These are phyloP conservation scores for Carpatolechia fugitivella DNA, from an alignment of 2,888 invertebrate genomes.

Conservation along the genomic window DNA sequence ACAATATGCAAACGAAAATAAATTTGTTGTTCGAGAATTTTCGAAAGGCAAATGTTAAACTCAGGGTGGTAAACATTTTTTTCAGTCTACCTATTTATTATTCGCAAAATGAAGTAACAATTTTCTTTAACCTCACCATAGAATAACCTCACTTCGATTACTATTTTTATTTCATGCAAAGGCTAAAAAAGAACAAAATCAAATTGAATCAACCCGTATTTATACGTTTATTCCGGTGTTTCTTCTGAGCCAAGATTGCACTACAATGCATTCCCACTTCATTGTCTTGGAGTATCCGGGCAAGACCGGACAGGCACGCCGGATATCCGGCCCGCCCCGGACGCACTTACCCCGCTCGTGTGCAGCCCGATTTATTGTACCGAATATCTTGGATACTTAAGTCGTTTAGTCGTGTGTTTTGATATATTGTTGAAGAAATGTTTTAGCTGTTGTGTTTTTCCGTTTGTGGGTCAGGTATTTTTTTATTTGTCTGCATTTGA, in stretches of 20 bases:
- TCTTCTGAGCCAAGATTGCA: neutral
- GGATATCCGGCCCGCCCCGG: slow-evolving; percentile 12
- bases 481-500: too few relatives aligned
- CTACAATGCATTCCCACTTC: neutral
- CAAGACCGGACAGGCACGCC: slow-evolving; percentile 9
- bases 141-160: too few relatives aligned
- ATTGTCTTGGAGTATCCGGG: neutral
- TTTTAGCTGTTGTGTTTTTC: too few relatives aligned
- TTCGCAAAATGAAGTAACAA: too few relatives aligned
- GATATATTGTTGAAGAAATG: neutral
- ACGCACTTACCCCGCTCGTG: slow-evolving; percentile 10
- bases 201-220: neutral
- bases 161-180: neutral
- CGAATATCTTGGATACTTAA: neutral
- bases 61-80: too few relatives aligned
- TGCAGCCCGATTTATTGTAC: slow-evolving; percentile 1
- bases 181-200: neutral
- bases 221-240: neutral
- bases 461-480: neutral
- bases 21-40: too few relatives aligned
- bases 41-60: too few relatives aligned
- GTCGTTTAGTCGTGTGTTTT: neutral
- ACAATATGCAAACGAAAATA: too few relatives aligned
- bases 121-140: too few relatives aligned
- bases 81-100: too few relatives aligned